Evolutionary conservation across 2,888 invertebrate species (phyloP), one percentile per base, ranked within the genome.

Genomic region (Acleris holmiana): DNA sequence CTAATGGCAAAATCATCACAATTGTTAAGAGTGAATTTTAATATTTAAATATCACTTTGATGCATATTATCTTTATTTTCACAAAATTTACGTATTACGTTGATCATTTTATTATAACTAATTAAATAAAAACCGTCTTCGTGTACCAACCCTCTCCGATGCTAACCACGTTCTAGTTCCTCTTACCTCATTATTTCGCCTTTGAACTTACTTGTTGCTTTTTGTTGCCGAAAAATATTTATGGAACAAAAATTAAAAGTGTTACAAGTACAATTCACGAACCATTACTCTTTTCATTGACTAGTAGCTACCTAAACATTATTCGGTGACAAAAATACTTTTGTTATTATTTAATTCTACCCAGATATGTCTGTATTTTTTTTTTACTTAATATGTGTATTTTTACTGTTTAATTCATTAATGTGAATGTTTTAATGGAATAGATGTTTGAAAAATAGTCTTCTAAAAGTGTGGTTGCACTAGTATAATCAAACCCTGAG

Each of bases 1-100:
- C 89, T 91, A 88, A 87, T 91, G 91, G 91, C 91, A 91, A 91
- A 89, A 86, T 87, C 88, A 83, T 82, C 86, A 88, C 91, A 91
- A 91, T 91, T 91, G 91, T 91, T 91, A 91, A 91, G 90, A 88
- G 83, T 83, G 76, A 79, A 80, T 73, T 77, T 73, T 68, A 66
- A 74, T 71, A 74, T 76, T 74, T 71, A 4, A 71, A 75, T 76
- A 76, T 63, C 68, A 68, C 66, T 77, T 73, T 78, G 77, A 74
- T 82, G 79, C 79, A 80, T 85, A 76, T 71, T 77, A 68, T 78
- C 68, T 29, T 29, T 10, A 10, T 10, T 69, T 73, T 80, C 81
- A 84, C 83, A 73, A 72, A 77, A 73, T 73, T 62, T 71, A 70
- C 49, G 17, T 64, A n/a, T n/a, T n/a, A 59, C 49, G 6, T 64